Evolutionary conservation across 2,888 invertebrate species (phyloP).

Genomic region (Eupithecia subumbrata): DNA sequence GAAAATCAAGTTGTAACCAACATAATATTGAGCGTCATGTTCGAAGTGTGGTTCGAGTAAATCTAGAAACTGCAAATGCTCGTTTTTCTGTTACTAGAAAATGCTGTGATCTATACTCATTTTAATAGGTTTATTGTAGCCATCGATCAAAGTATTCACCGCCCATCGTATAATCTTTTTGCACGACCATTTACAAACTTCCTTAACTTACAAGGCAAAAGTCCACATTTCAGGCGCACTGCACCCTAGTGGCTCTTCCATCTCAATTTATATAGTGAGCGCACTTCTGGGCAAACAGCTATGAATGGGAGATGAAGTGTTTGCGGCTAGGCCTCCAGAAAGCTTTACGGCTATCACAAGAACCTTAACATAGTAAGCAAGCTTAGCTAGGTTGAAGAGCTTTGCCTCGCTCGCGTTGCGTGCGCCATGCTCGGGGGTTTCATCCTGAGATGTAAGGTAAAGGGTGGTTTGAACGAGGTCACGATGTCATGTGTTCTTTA

Average conservation of each 20-base stretch:
- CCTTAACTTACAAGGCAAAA: slow-evolving; percentile 9
- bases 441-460: slow-evolving; percentile 2
- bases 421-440: not conserved
- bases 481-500: slow-evolving; percentile 6
- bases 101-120: too few relatives aligned
- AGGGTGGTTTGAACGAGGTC: slow-evolving; percentile 1
- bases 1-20: too few relatives aligned
- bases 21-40: too few relatives aligned
- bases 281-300: slow-evolving; percentile 37
- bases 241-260: slow-evolving; percentile 36
- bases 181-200: not conserved
- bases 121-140: not conserved
- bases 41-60: too few relatives aligned
- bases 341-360: not conserved
- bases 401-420: not conserved
- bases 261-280: slow-evolving; percentile 44
- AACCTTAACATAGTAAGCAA: slow-evolving; percentile 6
- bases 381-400: slow-evolving; percentile 6
- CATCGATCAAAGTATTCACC: not conserved
- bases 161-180: not conserved
- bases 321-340: slow-evolving; percentile 30
- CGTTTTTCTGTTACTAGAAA: too few relatives aligned
- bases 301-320: slow-evolving; percentile 48
- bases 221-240: slow-evolving; percentile 7
- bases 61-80: too few relatives aligned